Evolutionary conservation across 2,797 vertebrate species (phyloP).

Genomic region (Cottoperca gobio): DNA sequence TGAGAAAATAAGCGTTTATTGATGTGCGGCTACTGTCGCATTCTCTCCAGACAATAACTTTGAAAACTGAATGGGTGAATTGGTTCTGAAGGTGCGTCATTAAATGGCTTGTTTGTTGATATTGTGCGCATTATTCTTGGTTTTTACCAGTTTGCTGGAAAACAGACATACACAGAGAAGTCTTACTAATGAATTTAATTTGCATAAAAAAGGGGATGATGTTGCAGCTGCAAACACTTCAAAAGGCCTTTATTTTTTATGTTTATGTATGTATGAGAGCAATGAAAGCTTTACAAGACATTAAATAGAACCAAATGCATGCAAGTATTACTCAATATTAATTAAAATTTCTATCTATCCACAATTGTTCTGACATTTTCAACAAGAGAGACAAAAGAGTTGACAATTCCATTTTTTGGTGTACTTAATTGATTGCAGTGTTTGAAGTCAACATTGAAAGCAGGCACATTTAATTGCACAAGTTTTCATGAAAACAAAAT

Average conservation of each 20-base stretch:
- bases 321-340: constrained; percentile 44
- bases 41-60: constrained; percentile 22
- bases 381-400: constrained; percentile 52
- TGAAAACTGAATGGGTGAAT: constrained; percentile 36
- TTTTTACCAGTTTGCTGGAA: constrained; percentile 32
- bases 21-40: constrained; percentile 18
- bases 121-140: constrained; percentile 30
- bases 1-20: constrained; percentile 40
- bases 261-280: constrained; percentile 33
- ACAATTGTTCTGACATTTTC: constrained; percentile 34
- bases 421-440: constrained; percentile 47
- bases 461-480: constrained; percentile 33
- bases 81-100: constrained; percentile 34
- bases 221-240: constrained; percentile 45
- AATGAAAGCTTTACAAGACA: constrained; percentile 33
- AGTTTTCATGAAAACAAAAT: constrained; percentile 45
- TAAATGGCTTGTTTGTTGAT: constrained; percentile 61
- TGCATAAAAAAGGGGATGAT: constrained; percentile 50
- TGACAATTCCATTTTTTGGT: constrained; percentile 25
- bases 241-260: constrained; percentile 47
- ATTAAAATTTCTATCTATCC: constrained; percentile 40
- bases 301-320: constrained; percentile 49
- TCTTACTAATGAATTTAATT: constrained; percentile 56
- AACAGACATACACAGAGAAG: constrained; percentile 22
- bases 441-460: constrained; percentile 66